Percentiles rank a stretch among this genome's conserved stretches.
These are phyloP conservation scores for Drosophila longiperda DNA, from an alignment of 2,888 invertebrate species.

Conservation along the genomic window DNA sequence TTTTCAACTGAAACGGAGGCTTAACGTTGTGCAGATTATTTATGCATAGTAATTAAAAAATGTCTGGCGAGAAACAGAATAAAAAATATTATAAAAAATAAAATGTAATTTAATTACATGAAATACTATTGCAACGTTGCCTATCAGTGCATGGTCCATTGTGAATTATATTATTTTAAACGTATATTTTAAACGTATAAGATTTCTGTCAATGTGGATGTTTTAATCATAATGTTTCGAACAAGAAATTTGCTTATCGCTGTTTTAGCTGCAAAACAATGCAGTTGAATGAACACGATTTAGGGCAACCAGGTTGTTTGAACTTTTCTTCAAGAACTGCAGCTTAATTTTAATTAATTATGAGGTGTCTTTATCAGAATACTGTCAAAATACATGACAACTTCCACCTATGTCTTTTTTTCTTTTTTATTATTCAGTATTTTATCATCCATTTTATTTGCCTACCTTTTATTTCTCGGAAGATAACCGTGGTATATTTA, in stretches of 20 bases:
- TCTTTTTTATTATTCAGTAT: not conserved
- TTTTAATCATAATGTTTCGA: not conserved
- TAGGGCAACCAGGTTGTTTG: not conserved
- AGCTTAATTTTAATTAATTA: not conserved
- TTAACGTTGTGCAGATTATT: not conserved
- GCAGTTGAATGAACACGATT: not conserved
- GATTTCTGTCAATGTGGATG: constrained; percentile 10
- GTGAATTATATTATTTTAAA: constrained; percentile 2
- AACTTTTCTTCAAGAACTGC: not conserved
- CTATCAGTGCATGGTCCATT: constrained; percentile 16
- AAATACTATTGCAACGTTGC: not conserved
- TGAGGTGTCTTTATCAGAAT: not conserved
- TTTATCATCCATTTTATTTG: not conserved
- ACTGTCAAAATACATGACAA: not conserved
- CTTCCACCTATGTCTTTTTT: not conserved
- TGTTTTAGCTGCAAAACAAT: constrained; percentile 10
- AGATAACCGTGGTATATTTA: not conserved
- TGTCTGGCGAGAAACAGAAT: not conserved
- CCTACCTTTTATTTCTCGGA: not conserved
- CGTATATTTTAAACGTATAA: not conserved
- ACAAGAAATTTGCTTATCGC: constrained; percentile 19
- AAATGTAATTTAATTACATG: too few species aligned
- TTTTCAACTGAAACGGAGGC: constrained; percentile 27
- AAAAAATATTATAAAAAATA: not conserved
- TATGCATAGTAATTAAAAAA: not conserved